A percentile compares a stretch with the other conserved stretches of the same genome.
These are phyloP conservation scores for Calliphora vicina DNA, from an alignment of 1,140 invertebrate genomes.

Conservation along the genomic window DNA sequence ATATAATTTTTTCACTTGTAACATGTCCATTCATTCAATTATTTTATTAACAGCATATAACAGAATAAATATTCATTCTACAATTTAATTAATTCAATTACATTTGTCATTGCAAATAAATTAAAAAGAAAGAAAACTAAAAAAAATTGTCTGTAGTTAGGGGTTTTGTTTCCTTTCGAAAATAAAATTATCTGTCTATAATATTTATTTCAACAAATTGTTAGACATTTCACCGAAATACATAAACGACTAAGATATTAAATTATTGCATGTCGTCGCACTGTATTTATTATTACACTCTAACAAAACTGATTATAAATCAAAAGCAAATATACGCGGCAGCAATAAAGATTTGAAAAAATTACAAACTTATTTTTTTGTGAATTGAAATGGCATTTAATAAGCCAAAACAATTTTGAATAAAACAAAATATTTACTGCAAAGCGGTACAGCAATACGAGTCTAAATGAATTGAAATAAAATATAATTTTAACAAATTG, in stretches of 20 bases:
- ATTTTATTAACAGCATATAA: too few species aligned
- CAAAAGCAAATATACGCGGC: too few species aligned
- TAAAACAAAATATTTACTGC: not conserved
- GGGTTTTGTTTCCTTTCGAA: not conserved
- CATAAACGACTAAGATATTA: not conserved
- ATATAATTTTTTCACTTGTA: too few species aligned
- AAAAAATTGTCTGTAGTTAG: not conserved
- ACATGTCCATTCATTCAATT: too few species aligned
- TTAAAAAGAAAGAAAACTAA: not conserved
- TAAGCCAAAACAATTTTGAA: conserved; percentile 3
- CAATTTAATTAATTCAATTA: not conserved
- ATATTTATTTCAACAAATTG: not conserved
- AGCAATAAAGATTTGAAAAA: not conserved
- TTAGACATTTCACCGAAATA: not conserved
- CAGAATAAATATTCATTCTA: too few species aligned
- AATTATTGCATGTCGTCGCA: not conserved
- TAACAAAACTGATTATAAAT: not conserved
- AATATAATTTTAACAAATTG: not conserved
- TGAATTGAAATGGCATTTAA: not conserved
- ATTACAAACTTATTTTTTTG: not conserved
- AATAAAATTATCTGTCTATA: not conserved
- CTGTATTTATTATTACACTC: too few species aligned
- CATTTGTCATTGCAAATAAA: not conserved
- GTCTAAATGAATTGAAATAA: not conserved
- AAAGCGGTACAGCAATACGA: not conserved